phyloP scores from a whole-genome alignment of 2,888 invertebrate genomes.

The Cryptops parisi region DNA sequence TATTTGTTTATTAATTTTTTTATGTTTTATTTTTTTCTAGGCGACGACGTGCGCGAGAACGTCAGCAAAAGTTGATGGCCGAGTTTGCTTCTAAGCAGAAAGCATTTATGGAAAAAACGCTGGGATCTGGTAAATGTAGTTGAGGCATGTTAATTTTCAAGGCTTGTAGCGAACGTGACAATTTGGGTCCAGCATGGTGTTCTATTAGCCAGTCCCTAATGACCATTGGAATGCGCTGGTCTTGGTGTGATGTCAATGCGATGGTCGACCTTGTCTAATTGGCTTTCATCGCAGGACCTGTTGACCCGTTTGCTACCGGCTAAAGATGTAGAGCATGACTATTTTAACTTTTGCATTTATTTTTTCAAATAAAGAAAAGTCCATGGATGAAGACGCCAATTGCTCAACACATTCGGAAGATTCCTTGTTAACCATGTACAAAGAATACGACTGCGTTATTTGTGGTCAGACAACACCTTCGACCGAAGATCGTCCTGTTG shows the following conservation, averaged over 20 bases:
- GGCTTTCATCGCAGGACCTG: no score
- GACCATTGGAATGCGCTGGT: no score
- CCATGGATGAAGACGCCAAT: slow-evolving; percentile 34
- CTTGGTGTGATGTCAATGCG: no score
- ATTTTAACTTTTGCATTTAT: not conserved
- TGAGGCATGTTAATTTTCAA: not conserved
- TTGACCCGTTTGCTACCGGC: no score
- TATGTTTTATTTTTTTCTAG: slow-evolving; percentile 19
- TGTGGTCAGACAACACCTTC: slow-evolving; percentile 82
- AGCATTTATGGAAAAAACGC: slow-evolving; percentile 71
- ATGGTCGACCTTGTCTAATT: no score
- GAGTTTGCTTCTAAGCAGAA: slow-evolving; percentile 84
- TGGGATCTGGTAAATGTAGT: slow-evolving; percentile 40
- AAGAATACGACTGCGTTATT: slow-evolving; percentile 87
- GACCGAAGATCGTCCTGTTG: slow-evolving; percentile 67
- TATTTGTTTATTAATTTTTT: no score
- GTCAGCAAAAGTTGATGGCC: slow-evolving; percentile 82
- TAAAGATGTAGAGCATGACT: not conserved
- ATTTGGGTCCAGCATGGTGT: no score
- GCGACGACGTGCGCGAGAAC: slow-evolving; percentile 66
- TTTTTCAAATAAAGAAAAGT: slow-evolving; percentile 16
- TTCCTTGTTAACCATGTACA: slow-evolving; percentile 28
- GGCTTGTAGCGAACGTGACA: no score
- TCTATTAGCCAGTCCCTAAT: no score
- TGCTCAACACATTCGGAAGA: slow-evolving; percentile 15